Conservation (phyloP, 2,888 invertebrate genomes). For the Amblyteles armatorius region DNA sequence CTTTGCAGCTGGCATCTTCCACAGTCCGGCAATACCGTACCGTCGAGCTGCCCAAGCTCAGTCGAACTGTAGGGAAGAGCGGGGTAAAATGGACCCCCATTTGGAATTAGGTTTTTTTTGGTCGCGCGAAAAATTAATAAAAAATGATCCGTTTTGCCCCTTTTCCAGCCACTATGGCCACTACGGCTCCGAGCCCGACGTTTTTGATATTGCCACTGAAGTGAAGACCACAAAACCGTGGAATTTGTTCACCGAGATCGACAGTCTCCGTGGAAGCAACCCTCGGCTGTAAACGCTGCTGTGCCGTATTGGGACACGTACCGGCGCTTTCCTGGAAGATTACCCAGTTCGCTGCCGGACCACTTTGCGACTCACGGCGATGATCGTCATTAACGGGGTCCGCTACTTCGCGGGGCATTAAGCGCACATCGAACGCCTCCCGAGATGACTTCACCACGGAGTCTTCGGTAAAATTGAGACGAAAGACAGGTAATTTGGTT, state of each 20-base stretch:
- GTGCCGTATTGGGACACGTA: background rate
- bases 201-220: constrained; percentile 42
- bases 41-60: background rate
- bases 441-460: constrained; percentile 1
- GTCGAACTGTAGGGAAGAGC: background rate
- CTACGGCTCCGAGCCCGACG: background rate
- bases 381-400: constrained; percentile 51
- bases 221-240: constrained; percentile 12
- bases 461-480: constrained; percentile 6
- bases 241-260: constrained; percentile 15
- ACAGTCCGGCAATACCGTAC: constrained; percentile 37
- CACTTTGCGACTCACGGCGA: constrained; percentile 38
- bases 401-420: constrained; percentile 37
- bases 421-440: constrained; percentile 24
- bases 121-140: too few relatives aligned
- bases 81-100: background rate
- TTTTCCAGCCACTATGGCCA: background rate
- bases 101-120: background rate
- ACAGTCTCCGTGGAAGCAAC: background rate
- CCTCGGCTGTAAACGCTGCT: background rate
- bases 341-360: constrained; percentile 47
- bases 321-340: constrained; percentile 54
- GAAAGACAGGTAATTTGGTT: constrained; percentile 8
- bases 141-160: too few relatives aligned
- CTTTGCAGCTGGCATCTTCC: constrained; percentile 47